phyloP scores from a whole-genome alignment of 2,113 vertebrate genomes.

The Coryphaenoides rupestris region DNA sequence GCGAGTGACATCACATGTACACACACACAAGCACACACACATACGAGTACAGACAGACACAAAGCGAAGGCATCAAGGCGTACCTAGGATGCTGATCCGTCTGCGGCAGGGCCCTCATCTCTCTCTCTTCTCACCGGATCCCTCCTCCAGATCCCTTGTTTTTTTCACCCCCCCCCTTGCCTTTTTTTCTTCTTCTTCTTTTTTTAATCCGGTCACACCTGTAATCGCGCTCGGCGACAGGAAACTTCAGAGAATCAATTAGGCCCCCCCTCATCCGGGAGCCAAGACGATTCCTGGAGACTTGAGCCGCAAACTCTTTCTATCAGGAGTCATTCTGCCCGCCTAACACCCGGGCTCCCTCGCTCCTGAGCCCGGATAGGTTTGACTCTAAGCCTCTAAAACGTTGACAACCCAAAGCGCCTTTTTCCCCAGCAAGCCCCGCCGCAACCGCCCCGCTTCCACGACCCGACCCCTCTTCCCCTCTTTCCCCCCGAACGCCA shows the following conservation, averaged over 20 bases:
- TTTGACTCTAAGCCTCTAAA: slow-evolving; percentile 82
- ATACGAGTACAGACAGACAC: slow-evolving; percentile 42
- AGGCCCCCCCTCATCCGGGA: slow-evolving; percentile 74
- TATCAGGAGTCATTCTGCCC: slow-evolving; percentile 81
- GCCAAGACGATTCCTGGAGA: slow-evolving; percentile 76
- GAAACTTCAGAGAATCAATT: slow-evolving; percentile 81
- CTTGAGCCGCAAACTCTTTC: slow-evolving; percentile 81
- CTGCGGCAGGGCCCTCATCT: slow-evolving; percentile 68
- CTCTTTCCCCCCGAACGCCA: slow-evolving; percentile 60
- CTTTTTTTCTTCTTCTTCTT: too few species aligned
- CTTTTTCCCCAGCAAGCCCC: slow-evolving; percentile 71
- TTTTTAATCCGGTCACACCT: slow-evolving; percentile 76
- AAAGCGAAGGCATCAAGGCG: slow-evolving; percentile 50
- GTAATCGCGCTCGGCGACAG: slow-evolving; percentile 72
- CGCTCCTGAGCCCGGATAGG: slow-evolving; percentile 78
- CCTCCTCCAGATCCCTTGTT: slow-evolving; percentile 71
- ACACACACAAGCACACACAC: slow-evolving; percentile 38
- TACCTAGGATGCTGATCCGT: slow-evolving; percentile 63
- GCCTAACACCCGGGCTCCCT: slow-evolving; percentile 77
- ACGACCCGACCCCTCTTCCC: slow-evolving; percentile 53
- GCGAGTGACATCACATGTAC: too few species aligned
- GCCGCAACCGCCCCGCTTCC: slow-evolving; percentile 67
- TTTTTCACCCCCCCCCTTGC: slow-evolving; percentile 34
- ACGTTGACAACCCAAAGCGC: slow-evolving; percentile 81
- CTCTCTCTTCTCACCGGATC: slow-evolving; percentile 60